Evolutionary conservation across 2,797 vertebrate genomes (phyloP).

Genomic region (Betta splendens): DNA sequence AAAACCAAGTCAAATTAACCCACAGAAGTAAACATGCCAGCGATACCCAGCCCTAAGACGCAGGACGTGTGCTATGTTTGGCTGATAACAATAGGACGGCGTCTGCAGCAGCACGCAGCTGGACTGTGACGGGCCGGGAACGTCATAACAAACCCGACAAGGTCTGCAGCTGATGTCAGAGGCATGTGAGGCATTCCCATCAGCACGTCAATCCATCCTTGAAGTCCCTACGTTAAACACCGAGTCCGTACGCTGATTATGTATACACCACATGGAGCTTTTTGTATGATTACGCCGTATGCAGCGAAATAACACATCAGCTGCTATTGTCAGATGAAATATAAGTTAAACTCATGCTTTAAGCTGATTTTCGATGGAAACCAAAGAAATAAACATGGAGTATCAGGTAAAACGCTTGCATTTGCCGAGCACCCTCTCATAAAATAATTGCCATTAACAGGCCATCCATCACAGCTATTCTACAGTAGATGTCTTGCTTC

Average conservation of each 20-base stretch:
- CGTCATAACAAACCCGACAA: slow-evolving; percentile 36
- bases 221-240: slow-evolving; percentile 33
- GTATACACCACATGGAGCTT: too few species aligned
- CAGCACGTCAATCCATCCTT: slow-evolving; percentile 15
- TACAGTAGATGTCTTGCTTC: slow-evolving; percentile 34
- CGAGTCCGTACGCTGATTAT: not conserved
- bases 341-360: too few species aligned
- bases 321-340: too few species aligned
- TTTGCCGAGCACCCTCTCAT: slow-evolving; percentile 18
- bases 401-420: not conserved
- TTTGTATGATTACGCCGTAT: slow-evolving; percentile 13
- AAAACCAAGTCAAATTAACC: not conserved
- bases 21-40: not conserved
- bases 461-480: slow-evolving; percentile 32
- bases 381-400: slow-evolving; percentile 1
- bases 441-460: slow-evolving; percentile 9
- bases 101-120: slow-evolving; percentile 12
- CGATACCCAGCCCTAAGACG: not conserved
- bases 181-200: slow-evolving; percentile 40
- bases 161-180: slow-evolving; percentile 39
- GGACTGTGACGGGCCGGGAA: slow-evolving; percentile 22
- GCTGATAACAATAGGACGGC: not conserved
- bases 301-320: too few species aligned
- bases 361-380: not conserved
- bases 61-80: not conserved